Base-by-base conservation (phyloP, 2,113 vertebrate species). In the Takifugu bimaculatus region DNA sequence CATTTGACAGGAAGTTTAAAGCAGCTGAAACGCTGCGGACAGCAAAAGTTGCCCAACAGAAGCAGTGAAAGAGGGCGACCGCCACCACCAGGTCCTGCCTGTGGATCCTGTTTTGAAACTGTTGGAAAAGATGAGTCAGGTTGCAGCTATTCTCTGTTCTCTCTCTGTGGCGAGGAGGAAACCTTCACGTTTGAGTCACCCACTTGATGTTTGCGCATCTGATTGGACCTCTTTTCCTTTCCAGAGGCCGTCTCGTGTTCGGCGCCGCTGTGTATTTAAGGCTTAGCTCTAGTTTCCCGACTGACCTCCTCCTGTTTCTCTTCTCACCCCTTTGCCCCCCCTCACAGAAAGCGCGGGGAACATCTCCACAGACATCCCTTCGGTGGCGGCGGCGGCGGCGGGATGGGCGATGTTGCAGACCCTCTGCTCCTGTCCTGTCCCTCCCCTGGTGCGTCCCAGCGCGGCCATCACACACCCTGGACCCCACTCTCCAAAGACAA, bases 401-500 rank as follows among this genome's bases (percentile, higher is more conserved):
- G 80, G 25, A 72, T 88, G 78, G 88, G 88, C 44, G 88, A 92
- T 26, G 83, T 77, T 6, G 79, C 86, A 52, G 93, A 96, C 15
- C 67, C 70, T 0, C 78, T 90, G 25, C 53, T 84, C 3, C 87
- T 88, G 44, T 88, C 86, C 32, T 82, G 89, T 75, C 70, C 87
- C 57, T 87, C 84, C 4, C 90, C 93, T 35, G 82, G 76, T 0
- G 65, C 76, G 0, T 85, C 72, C n/a, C 91, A 91, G 12, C 70
- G 72, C 50, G 91, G 90, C 63, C 90, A 91, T 49, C 88, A 88
- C 49, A 71, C 78, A n/a, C 88, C 88, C 57, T 94, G 94, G 93
- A 84, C 78, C 29, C 74, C 88, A 2, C 89, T 91, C 26, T 91
- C 87, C 77, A 92, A 88, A 4, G 87, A 92, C 29, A 80, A 78